Evolutionary conservation across 1,140 invertebrate genomes (phyloP), one percentile per base, ranked within the genome.

Genomic region (Mizuhopecten yessoensis): DNA sequence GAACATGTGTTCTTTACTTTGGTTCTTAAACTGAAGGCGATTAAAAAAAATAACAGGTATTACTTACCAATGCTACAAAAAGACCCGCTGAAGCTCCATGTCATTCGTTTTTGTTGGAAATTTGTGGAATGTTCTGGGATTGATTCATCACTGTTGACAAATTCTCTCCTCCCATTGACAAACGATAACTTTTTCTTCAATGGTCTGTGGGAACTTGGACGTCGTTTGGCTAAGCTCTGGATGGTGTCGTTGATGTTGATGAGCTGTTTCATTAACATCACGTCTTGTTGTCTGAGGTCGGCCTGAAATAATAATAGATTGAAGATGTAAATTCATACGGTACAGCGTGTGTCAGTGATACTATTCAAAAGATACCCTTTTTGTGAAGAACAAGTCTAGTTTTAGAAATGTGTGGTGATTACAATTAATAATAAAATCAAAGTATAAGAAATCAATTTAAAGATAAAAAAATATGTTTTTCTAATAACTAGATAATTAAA

Each of bases 221-320:
- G 57, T 75, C 57, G 57, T 34, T 88, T 92, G 7, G 89, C 34
- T 33, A 94, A 86, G 15, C 75, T 49, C 90, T 92, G 90, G 42
- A 94, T 93, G 17, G 90, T 91, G 34, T 90, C 45, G 29, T 91
- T 92, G 39, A 94, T 92, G 42, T 89, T 88, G 34, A 93, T 89
- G 9, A 94, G 88, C 86, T 94, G 93, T 87, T 93, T 94, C 89
- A 94, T 91, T 23, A 94, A 88, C 17, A 36, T 75, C 34, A 94
- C 34, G 45, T 94, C 93, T 88, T 92, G 92, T 36, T 88, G 90
- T 34, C 92, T 87, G 34, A 94, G 90, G 34, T 90, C 90, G 39
- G 42, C 91, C 92, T 93, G 89, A 15, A 89, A 89, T 3, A n/a
- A 75, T 29, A 7, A 88, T 87, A 34, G 39, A 34, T 15, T 45